phyloP scores from a whole-genome alignment of 2,113 vertebrate genomes.

The Empidonax traillii region DNA sequence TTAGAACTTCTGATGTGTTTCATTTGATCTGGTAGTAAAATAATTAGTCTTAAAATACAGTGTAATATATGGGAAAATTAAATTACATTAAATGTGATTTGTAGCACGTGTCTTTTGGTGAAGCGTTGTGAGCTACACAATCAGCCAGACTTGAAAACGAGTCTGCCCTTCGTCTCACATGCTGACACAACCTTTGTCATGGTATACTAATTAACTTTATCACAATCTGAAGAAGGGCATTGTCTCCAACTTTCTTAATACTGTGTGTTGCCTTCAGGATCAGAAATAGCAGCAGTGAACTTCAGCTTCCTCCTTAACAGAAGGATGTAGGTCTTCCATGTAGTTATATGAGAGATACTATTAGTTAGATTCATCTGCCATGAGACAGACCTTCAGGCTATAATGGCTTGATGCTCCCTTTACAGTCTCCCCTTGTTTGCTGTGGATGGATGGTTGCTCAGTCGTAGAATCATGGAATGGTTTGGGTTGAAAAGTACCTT shows the following conservation, averaged over 20 bases:
- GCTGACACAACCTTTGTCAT: not conserved
- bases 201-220: not conserved
- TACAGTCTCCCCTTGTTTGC: not conserved
- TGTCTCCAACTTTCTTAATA: not conserved
- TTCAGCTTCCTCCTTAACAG: not conserved
- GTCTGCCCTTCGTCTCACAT: not conserved
- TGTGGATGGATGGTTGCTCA: not conserved
- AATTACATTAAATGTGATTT: not conserved
- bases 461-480: not conserved
- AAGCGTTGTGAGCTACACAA: not conserved
- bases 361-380: not conserved
- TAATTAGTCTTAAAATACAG: not conserved
- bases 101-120: not conserved
- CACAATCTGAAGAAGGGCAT: not conserved
- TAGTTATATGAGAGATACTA: not conserved
- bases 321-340: not conserved
- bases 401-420: not conserved
- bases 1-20: not conserved
- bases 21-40: not conserved
- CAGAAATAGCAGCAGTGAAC: not conserved
- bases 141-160: not conserved
- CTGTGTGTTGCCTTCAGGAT: not conserved
- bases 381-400: not conserved
- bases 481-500: not conserved
- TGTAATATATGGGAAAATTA: not conserved